Evolutionary conservation across 2,888 invertebrate species (phyloP).

Genomic region (Limnephilus auricula): DNA sequence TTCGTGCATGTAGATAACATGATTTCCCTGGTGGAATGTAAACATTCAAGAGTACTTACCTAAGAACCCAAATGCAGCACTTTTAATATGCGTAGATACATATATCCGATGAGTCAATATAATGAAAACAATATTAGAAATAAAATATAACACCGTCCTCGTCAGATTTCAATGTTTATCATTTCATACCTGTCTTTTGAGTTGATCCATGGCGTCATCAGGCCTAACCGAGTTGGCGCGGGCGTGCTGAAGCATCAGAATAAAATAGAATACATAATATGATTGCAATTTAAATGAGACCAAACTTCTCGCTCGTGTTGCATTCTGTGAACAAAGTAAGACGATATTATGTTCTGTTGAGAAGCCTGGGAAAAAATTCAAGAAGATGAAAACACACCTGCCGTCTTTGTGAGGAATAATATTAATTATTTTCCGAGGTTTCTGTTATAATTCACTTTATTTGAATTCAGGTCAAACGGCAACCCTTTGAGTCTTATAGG

Average conservation of each 20-base stretch:
- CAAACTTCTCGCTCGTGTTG: neutral
- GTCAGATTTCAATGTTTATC: neutral
- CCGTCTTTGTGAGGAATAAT: neutral
- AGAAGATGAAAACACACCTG: neutral
- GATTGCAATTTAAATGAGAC: neutral
- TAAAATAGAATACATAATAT: too few relatives aligned
- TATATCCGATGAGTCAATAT: neutral
- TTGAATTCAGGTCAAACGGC: too few relatives aligned
- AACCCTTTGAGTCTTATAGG: too few relatives aligned
- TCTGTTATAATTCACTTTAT: too few relatives aligned
- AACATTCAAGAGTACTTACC: neutral
- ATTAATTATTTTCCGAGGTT: neutral
- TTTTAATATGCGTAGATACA: too few relatives aligned
- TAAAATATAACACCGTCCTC: neutral
- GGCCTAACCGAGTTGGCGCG: neutral
- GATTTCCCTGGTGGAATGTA: too few relatives aligned
- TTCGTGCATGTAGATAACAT: too few relatives aligned
- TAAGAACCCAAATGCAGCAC: neutral
- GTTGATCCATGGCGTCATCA: neutral
- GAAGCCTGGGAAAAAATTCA: neutral
- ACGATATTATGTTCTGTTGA: neutral
- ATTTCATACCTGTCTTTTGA: neutral
- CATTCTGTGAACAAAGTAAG: neutral
- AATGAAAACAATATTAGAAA: neutral
- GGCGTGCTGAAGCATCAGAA: neutral